phyloP scores from a whole-genome alignment of 2,113 vertebrate species.

The Vicugna pacos region DNA sequence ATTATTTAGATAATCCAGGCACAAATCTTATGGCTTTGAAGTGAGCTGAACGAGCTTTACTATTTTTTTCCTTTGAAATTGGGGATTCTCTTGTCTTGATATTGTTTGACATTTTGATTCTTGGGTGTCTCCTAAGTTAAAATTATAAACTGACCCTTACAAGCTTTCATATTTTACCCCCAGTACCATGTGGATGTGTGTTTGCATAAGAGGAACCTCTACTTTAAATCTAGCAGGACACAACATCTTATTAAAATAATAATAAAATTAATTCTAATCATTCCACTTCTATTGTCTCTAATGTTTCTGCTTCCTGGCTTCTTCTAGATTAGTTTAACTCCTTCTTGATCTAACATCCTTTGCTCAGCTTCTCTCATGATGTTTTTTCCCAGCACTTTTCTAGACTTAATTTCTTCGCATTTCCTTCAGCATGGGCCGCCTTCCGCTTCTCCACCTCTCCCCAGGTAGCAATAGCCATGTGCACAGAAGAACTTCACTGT shows the following conservation, averaged over 20 bases:
- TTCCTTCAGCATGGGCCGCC: neutral
- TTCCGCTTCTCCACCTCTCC: neutral
- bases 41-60: neutral
- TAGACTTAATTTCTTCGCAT: neutral
- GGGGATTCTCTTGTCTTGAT: neutral
- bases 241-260: neutral
- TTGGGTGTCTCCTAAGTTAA: neutral
- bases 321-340: neutral
- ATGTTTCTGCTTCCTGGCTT: neutral
- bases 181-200: neutral
- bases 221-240: neutral
- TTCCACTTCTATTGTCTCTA: neutral
- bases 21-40: neutral
- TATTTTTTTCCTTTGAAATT: neutral
- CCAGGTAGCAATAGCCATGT: fast-evolving
- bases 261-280: neutral
- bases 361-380: neutral
- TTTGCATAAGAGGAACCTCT: neutral
- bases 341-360: neutral
- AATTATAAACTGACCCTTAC: neutral
- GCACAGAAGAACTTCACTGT: neutral
- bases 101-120: neutral
- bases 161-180: neutral
- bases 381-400: neutral
- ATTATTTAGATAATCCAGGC: neutral